phyloP scores from a whole-genome alignment of 2,888 invertebrate genomes.

The Elaeidobius kamerunicus region DNA sequence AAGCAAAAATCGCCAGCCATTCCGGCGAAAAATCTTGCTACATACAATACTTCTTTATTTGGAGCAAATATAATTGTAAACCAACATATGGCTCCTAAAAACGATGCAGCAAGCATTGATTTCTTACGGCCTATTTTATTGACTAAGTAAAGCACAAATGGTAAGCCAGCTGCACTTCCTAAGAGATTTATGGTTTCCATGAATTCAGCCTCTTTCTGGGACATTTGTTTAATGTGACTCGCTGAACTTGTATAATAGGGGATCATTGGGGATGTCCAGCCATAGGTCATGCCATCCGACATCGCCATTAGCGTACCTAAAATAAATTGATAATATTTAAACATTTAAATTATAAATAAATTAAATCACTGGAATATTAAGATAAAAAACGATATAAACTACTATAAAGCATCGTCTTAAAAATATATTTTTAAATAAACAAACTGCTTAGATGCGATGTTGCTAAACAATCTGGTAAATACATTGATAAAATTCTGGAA shows the following conservation, averaged over 20 bases:
- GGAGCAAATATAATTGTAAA: conserved; percentile 40
- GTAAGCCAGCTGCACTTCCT: conserved; percentile 36
- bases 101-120: conserved; percentile 41
- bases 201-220: conserved; percentile 33
- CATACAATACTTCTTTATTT: conserved; percentile 37
- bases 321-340: conserved; percentile 20
- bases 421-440: too few relatives aligned
- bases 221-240: conserved; percentile 41
- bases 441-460: too few relatives aligned
- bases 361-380: too few relatives aligned
- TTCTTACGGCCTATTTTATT: conserved; percentile 40
- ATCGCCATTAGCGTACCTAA: conserved; percentile 45
- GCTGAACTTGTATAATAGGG: conserved; percentile 39
- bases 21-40: conserved; percentile 43
- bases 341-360: too few relatives aligned
- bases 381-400: too few relatives aligned
- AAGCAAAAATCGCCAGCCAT: conserved; percentile 45
- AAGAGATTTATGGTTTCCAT: conserved; percentile 36
- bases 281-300: conserved; percentile 47
- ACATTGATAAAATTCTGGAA: too few relatives aligned
- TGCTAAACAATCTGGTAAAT: too few relatives aligned
- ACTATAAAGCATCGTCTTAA: too few relatives aligned
- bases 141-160: conserved; percentile 39
- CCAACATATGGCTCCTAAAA: conserved; percentile 35
- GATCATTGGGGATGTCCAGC: conserved; percentile 46